Conservation (phyloP, 35 echinoderm and acorn worm genomes). For the Lytechinus variegatus region DNA sequence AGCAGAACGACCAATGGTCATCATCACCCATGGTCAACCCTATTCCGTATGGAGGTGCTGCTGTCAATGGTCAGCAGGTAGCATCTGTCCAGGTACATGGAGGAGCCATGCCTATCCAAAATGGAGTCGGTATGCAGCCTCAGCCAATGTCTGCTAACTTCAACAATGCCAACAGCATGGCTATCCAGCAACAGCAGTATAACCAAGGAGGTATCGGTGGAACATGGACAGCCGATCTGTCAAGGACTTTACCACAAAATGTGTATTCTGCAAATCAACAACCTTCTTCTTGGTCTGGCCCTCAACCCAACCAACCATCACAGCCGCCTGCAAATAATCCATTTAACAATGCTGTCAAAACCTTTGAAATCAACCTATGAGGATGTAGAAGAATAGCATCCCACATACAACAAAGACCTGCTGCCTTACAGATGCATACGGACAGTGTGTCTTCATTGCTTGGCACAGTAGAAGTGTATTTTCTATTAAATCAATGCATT, state of each 20-base stretch:
- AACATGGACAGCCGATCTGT: constrained; percentile 84
- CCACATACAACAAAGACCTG: background rate
- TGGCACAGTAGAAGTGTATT: background rate
- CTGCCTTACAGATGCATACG: background rate
- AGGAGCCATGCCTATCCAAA: constrained; percentile 22
- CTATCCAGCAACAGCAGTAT: constrained; percentile 18
- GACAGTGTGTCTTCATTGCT: background rate
- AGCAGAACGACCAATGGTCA: constrained; percentile 69
- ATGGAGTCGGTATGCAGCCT: constrained; percentile 43
- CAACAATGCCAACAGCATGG: constrained; percentile 81
- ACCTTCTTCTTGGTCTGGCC: constrained; percentile 67
- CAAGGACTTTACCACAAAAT: constrained; percentile 78
- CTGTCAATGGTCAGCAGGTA: constrained; percentile 34
- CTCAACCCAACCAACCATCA: constrained; percentile 46
- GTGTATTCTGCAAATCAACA: constrained; percentile 38
- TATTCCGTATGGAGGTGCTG: constrained; percentile 14
- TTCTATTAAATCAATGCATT: background rate
- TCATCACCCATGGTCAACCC: constrained; percentile 56
- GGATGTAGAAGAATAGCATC: background rate
- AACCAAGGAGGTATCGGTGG: constrained; percentile 67
- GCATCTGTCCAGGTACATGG: constrained; percentile 7
- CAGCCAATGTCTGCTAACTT: constrained; percentile 60
- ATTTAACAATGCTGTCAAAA: constrained; percentile 90
- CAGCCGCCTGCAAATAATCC: constrained; percentile 59
- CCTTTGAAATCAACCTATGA: constrained; percentile 99